These are phyloP conservation scores for Pteronotus mesoamericanus DNA, from an alignment of 2,797 vertebrate species.

Conservation along the genomic window DNA sequence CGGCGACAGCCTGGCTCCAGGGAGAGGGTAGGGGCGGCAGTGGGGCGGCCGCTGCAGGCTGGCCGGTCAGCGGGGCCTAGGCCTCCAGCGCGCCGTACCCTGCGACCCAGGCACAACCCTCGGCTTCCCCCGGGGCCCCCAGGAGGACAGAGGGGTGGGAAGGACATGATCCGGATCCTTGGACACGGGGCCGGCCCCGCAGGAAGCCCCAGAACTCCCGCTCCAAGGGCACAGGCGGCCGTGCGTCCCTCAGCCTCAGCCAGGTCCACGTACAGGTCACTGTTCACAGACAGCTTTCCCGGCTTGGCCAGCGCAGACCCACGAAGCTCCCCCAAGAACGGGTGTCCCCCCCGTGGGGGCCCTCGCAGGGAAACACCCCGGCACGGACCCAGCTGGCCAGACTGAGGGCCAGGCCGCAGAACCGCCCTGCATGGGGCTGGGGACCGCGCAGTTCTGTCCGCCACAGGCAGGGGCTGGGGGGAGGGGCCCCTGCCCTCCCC, in stretches of 20 bases:
- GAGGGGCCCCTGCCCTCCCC: no score
- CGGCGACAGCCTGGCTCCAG: not conserved
- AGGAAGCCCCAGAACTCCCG: not conserved
- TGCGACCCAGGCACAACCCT: not conserved
- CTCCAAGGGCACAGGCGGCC: no score
- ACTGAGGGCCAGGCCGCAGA: not conserved
- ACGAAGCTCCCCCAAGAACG: no score
- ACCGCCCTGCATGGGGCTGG: rapidly evolving
- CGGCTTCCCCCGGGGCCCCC: not conserved
- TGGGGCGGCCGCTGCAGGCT: not conserved
- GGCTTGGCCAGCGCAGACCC: not conserved
- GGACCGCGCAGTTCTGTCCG: rapidly evolving
- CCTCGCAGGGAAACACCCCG: not conserved
- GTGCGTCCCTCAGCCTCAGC: not conserved
- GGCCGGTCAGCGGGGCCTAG: not conserved
- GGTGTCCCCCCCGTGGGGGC: not conserved
- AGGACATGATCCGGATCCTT: not conserved
- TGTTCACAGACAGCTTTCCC: not conserved
- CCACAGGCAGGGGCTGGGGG: rapidly evolving
- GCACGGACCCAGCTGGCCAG: not conserved
- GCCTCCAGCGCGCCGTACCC: no score
- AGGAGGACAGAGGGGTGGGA: not conserved
- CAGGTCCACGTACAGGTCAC: rapidly evolving
- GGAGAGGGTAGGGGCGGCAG: rapidly evolving
- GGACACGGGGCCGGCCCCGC: not conserved